A percentile compares a stretch with the other conserved stretches of the same genome.
Conservation (phyloP, 2,888 invertebrate genomes). For the Eristalis tenax region DNA sequence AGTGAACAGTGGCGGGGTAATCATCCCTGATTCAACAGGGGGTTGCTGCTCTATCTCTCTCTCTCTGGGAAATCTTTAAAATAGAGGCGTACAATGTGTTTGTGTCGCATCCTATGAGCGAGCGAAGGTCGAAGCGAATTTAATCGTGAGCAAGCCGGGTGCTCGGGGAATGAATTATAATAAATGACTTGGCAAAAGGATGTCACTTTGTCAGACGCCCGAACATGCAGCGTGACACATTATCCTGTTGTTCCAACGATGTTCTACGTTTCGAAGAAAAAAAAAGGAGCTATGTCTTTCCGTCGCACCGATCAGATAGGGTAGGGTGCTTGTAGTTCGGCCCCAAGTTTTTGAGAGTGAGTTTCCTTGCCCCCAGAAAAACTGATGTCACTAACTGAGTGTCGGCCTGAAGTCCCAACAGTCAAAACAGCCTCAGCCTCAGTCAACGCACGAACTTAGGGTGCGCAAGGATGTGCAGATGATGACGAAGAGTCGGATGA, state of each 20-base stretch:
- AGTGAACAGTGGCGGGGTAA: slow-evolving; percentile 4
- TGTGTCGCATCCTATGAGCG: neutral
- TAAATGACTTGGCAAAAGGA: slow-evolving; percentile 66
- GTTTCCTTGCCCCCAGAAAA: neutral
- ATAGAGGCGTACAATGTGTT: neutral
- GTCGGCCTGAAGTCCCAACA: too few relatives aligned
- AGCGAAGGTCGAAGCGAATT: slow-evolving; percentile 58
- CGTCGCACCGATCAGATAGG: neutral
- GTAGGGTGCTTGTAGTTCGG: neutral
- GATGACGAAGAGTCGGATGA: neutral
- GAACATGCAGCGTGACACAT: slow-evolving; percentile 69
- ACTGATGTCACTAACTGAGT: too few relatives aligned
- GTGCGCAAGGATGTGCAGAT: neutral
- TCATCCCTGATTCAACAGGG: slow-evolving; percentile 38
- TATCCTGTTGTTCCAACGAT: slow-evolving; percentile 50
- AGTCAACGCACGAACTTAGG: neutral
- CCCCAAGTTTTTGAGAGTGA: neutral
- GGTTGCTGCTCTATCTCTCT: slow-evolving; percentile 35
- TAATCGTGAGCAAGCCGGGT: slow-evolving; percentile 40
- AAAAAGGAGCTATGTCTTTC: neutral
- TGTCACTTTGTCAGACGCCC: slow-evolving; percentile 68
- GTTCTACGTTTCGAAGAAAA: slow-evolving; percentile 31
- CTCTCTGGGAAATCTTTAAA: slow-evolving; percentile 24
- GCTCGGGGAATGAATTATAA: slow-evolving; percentile 61
- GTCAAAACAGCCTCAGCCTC: too few relatives aligned